A percentile compares a stretch with the other conserved stretches of the same genome.
Conservation (phyloP, 92 coral and sea anemone species). For the Scolanthus callimorphus region DNA sequence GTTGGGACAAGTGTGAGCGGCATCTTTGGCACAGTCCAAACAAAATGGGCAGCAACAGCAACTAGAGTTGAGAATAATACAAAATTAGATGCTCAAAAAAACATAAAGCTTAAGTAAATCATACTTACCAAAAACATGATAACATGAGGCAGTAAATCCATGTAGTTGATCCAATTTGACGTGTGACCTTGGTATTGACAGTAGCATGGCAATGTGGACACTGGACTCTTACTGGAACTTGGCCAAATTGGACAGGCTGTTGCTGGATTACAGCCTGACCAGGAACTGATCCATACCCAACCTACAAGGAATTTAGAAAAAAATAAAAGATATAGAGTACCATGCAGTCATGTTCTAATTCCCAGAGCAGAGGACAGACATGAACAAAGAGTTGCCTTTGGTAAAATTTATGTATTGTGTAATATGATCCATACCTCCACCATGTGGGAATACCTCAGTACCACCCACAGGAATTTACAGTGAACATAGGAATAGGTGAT, state of each 20-base stretch:
- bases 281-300: slow-evolving; percentile 16
- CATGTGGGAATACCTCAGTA: too few relatives aligned
- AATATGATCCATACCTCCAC: too few relatives aligned
- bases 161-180: not conserved
- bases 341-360: too few relatives aligned
- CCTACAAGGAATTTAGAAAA: too few relatives aligned
- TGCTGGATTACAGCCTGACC: slow-evolving; percentile 20
- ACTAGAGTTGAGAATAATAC: too few relatives aligned
- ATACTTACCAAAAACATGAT: not conserved
- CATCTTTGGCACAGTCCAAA: slow-evolving; percentile 31
- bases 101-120: not conserved
- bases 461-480: too few relatives aligned
- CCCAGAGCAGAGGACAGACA: not conserved
- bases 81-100: too few relatives aligned
- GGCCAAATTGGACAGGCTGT: slow-evolving; percentile 11
- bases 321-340: too few relatives aligned
- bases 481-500: too few relatives aligned
- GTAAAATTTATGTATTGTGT: too few relatives aligned
- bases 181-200: slow-evolving; percentile 14
- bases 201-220: slow-evolving; percentile 20
- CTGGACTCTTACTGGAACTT: slow-evolving; percentile 11
- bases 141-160: not conserved
- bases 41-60: slow-evolving; percentile 31
- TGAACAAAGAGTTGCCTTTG: too few relatives aligned
- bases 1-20: slow-evolving; percentile 29